phyloP scores from a whole-genome alignment of 2,797 vertebrate species.

The Phrynocephalus forsythii region DNA sequence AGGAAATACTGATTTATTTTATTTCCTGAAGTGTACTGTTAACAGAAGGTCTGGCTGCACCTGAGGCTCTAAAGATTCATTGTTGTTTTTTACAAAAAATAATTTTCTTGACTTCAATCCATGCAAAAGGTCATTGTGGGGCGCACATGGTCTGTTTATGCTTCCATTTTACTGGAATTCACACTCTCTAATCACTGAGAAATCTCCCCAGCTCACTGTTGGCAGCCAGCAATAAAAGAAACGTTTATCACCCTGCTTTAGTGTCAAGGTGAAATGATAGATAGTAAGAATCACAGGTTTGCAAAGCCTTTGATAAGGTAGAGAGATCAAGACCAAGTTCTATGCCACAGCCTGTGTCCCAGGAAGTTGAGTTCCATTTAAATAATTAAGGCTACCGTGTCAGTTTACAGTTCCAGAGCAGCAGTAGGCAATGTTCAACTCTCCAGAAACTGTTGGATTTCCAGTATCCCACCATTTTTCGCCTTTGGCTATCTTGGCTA shows the following conservation, averaged over 20 bases:
- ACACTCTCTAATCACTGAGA: background rate
- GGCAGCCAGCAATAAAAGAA: background rate
- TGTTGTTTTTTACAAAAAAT: slow-evolving; percentile 24
- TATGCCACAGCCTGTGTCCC: background rate
- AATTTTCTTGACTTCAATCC: slow-evolving; percentile 33
- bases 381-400: background rate
- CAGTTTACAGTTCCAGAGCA: no score
- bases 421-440: no score
- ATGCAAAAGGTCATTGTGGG: background rate
- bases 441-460: background rate
- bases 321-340: background rate
- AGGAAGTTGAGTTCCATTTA: no score
- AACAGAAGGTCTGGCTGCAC: background rate
- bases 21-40: slow-evolving; percentile 1
- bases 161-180: background rate
- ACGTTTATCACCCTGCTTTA: background rate
- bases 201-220: slow-evolving; percentile 14
- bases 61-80: slow-evolving; percentile 23
- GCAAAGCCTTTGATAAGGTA: slow-evolving; percentile 2
- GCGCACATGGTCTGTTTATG: background rate
- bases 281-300: background rate
- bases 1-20: background rate
- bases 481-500: no score
- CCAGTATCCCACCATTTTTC: background rate
- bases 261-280: background rate